These are phyloP conservation scores for Molossus molossus DNA, from an alignment of 2,797 vertebrate species.

Conservation along the genomic window DNA sequence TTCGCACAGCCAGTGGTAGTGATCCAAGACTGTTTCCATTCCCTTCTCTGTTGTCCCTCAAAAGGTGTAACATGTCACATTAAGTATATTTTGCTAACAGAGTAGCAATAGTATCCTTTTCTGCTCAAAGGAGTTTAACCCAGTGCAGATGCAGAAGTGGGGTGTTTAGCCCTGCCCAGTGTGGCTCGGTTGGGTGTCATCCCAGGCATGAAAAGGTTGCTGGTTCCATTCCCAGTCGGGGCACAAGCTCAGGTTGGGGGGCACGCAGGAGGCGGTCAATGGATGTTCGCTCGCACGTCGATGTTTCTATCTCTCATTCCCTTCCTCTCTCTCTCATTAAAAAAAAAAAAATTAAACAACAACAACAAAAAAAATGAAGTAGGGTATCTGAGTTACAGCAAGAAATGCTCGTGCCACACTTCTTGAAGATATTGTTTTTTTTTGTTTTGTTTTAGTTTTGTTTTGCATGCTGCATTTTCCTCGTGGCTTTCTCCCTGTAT, in stretches of 20 bases:
- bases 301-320: not conserved
- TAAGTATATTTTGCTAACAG: conserved; percentile 65
- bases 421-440: conserved; percentile 27
- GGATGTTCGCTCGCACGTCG: not conserved
- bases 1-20: conserved; percentile 12
- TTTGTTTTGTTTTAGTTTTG: not conserved
- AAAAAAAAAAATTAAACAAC: not conserved
- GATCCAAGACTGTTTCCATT: conserved; percentile 42
- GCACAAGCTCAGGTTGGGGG: not conserved
- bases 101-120: conserved; percentile 50
- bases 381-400: not conserved
- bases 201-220: not conserved
- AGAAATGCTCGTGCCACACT: conserved; percentile 18
- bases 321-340: not conserved
- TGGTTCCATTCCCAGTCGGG: not conserved
- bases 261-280: not conserved
- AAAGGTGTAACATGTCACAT: not conserved
- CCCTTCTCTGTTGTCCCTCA: not conserved
- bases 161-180: not conserved
- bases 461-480: conserved; percentile 58
- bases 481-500: conserved; percentile 25
- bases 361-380: not conserved
- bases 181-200: not conserved
- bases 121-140: conserved; percentile 30
- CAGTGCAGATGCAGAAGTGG: conserved; percentile 40